These are phyloP conservation scores for Azemiops feae DNA, from an alignment of 2,113 vertebrate species.

Conservation along the genomic window DNA sequence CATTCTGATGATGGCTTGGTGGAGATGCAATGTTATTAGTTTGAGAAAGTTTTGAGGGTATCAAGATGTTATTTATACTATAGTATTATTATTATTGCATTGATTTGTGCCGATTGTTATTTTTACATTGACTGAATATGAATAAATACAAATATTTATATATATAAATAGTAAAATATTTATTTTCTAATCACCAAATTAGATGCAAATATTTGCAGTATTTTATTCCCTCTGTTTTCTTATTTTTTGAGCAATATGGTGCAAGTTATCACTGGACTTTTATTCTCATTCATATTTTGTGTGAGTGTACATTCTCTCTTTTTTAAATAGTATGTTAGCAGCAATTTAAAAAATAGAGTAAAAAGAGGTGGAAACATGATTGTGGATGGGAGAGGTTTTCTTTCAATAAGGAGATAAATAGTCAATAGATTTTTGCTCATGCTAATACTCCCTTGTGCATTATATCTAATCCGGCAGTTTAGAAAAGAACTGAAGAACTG, in stretches of 20 bases:
- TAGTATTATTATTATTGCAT: neutral
- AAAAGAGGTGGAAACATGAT: slow-evolving; percentile 19
- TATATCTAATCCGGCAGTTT: slow-evolving; percentile 17
- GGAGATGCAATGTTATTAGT: neutral
- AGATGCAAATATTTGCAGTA: neutral
- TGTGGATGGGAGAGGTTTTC: slow-evolving; percentile 13
- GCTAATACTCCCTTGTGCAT: slow-evolving; percentile 12
- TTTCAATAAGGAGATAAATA: slow-evolving; percentile 15
- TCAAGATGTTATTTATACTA: neutral
- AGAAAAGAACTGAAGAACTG: slow-evolving; percentile 30
- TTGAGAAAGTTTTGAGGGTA: neutral
- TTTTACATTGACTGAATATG: neutral
- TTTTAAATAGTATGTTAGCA: neutral
- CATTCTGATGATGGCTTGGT: neutral
- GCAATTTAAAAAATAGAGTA: slow-evolving; percentile 3
- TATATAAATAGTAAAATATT: neutral
- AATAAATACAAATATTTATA: neutral
- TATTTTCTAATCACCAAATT: neutral
- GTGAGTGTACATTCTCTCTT: slow-evolving; percentile 8
- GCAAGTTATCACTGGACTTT: neutral
- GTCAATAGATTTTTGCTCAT: slow-evolving; percentile 16
- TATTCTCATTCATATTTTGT: slow-evolving; percentile 1
- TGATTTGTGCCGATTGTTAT: neutral
- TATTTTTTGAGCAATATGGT: neutral
- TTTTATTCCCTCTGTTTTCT: neutral